Base-by-base conservation (phyloP, 2,113 vertebrate species). In the Nothobranchius furzeri region DNA sequence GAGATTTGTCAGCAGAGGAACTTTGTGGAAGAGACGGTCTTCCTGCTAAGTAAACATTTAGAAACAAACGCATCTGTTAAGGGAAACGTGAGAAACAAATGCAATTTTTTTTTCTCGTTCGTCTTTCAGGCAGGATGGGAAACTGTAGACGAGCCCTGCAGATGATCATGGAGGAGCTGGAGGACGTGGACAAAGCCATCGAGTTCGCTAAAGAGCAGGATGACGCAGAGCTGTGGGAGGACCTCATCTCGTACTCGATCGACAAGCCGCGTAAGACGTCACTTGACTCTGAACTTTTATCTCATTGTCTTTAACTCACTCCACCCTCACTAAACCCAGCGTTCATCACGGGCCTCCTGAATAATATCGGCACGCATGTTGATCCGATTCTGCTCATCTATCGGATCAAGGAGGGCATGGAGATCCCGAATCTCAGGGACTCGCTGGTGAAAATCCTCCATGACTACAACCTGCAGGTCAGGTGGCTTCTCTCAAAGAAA, bases 181-280 rank as follows among this genome's bases (percentile, higher is more conserved):
- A 87, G 24, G 92, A 99, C 4, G 98, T 99, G 59, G 97, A 99
- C 87, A 99, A 99, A 86, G 97, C 98, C 46, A 99, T 99, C 62
- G 98, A 99, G 69, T 99, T 99, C 79, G 98, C 97, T 56, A 99
- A 99, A 86, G 98, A 99, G 67, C 98, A 99, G 81, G 97, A 99
- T 7, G 98, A 99, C 8, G 94, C 89, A 47, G 98, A 99, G 75
- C 95, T 99, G 46, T 99, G 97, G 97, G 97, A 99, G 82, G 96
- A 99, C 71, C 95, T 99, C 70, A 99, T 99, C 87, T 92, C 96
- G 2, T 98, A 98, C 84, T 99, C 98, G 25, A 99, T 99, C 0
- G 97, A 99, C 85, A 99, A 99, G 82, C 98, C 98, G 69, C 96
- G 97, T 99, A 93, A 72, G 95, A 45, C 1, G 1, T 40, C 24